These are phyloP conservation scores for Genyomyrus donnyi DNA, from an alignment of 2,113 vertebrate genomes.

Conservation along the genomic window DNA sequence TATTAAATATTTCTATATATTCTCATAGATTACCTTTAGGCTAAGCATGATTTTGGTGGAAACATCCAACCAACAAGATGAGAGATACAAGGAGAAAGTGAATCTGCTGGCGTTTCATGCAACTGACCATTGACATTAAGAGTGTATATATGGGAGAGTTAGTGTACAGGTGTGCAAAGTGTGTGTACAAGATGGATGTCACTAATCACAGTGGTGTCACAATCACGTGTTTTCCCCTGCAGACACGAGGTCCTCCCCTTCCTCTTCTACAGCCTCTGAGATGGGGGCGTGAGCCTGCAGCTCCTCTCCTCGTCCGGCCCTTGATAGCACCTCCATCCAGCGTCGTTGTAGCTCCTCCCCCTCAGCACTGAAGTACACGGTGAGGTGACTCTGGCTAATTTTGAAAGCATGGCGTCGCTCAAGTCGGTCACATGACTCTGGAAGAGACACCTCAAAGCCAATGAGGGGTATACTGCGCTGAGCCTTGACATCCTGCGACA, in stretches of 20 bases:
- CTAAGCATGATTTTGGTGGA: conserved; percentile 28
- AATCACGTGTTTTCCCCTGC: conserved; percentile 59
- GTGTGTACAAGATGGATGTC: conserved; percentile 10
- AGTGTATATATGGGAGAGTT: conserved; percentile 29
- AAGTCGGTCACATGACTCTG: conserved; percentile 74
- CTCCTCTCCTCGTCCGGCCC: conserved; percentile 76
- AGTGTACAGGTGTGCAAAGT: conserved; percentile 26
- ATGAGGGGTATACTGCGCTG: conserved; percentile 82
- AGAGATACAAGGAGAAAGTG: conserved; percentile 38
- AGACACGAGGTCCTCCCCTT: conserved; percentile 51
- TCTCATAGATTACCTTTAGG: conserved; percentile 22
- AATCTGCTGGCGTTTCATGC: conserved; percentile 45
- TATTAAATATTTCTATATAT: conserved; percentile 17
- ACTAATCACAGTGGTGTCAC: conserved; percentile 16
- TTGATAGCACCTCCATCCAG: conserved; percentile 74
- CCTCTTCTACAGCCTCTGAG: conserved; percentile 67
- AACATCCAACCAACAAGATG: conserved; percentile 35
- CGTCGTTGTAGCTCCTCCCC: conserved; percentile 75
- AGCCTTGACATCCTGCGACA: conserved; percentile 77
- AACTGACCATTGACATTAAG: conserved; percentile 42
- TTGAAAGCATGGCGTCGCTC: conserved; percentile 78
- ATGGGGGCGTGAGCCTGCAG: conserved; percentile 53
- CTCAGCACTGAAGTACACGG: conserved; percentile 81
- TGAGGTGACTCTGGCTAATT: conserved; percentile 84
- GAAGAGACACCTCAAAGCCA: conserved; percentile 75